Percentiles rank a stretch among this genome's conserved stretches.
These are phyloP conservation scores for Cygnus olor DNA, from an alignment of 2,797 vertebrate species.

Conservation along the genomic window DNA sequence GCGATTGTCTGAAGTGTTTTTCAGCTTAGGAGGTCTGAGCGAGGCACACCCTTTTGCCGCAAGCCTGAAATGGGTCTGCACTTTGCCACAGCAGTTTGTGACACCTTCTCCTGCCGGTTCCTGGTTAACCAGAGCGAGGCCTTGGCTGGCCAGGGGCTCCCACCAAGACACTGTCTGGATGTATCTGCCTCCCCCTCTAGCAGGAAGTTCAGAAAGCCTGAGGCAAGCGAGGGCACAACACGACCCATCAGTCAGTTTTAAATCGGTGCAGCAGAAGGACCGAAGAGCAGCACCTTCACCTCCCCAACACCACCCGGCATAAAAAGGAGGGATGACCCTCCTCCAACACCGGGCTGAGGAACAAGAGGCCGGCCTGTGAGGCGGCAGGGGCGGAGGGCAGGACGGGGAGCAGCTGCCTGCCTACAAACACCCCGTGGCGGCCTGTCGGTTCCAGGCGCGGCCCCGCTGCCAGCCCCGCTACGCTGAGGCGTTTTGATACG, in stretches of 20 bases:
- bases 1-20: neutral
- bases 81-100: neutral
- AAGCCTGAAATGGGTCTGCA: neutral
- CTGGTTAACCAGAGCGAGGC: neutral
- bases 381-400: neutral
- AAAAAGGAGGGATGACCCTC: neutral
- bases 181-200: neutral
- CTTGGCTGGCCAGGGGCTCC: neutral
- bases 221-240: neutral
- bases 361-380: neutral
- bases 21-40: neutral
- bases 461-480: neutral
- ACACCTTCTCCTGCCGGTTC: neutral
- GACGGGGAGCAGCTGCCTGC: neutral
- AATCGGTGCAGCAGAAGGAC: neutral
- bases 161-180: neutral
- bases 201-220: neutral
- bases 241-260: neutral
- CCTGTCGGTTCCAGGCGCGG: neutral
- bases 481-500: neutral
- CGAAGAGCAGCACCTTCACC: neutral
- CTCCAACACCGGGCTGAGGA: neutral
- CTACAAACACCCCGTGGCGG: neutral
- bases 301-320: accelerated
- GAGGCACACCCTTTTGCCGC: neutral